phyloP scores from a whole-genome alignment of 2,797 vertebrate species.

The Dryobates pubescens region DNA sequence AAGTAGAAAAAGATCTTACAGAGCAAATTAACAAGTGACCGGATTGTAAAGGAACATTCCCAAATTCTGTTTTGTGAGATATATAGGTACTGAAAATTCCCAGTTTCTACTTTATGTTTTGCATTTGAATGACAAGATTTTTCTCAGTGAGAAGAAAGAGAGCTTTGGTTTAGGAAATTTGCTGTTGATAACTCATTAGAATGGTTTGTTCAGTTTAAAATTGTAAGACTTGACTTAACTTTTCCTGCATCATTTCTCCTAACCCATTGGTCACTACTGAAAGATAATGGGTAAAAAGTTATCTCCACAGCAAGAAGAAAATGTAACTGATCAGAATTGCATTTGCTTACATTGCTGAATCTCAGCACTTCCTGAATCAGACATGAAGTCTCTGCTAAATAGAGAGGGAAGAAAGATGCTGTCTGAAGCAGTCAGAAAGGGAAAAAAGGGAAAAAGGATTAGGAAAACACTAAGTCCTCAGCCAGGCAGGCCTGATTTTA shows the following conservation, averaged over 20 bases:
- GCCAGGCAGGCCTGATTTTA: rapidly evolving
- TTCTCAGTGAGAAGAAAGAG: not conserved
- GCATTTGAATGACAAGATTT: not conserved
- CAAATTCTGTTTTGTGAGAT: not conserved
- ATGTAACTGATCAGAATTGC: not conserved
- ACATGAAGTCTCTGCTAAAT: not conserved
- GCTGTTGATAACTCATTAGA: not conserved
- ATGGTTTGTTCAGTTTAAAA: not conserved
- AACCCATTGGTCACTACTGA: not conserved
- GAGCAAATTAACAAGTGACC: not conserved
- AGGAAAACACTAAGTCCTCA: not conserved
- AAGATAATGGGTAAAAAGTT: not conserved
- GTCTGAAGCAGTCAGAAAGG: not conserved
- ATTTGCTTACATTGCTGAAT: not conserved
- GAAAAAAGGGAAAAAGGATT: not conserved
- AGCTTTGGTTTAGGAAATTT: not conserved
- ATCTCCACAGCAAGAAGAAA: not conserved
- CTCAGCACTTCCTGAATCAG: not conserved
- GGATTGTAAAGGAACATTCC: not conserved
- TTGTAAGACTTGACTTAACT: not conserved
- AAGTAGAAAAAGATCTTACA: not conserved
- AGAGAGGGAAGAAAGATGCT: not conserved
- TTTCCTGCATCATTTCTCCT: not conserved
- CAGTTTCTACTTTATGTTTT: not conserved
- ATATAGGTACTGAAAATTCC: not conserved